Evolutionary conservation across 2,113 vertebrate genomes (phyloP), one percentile per base, ranked within the genome.

Genomic region (Dinomys branickii): DNA sequence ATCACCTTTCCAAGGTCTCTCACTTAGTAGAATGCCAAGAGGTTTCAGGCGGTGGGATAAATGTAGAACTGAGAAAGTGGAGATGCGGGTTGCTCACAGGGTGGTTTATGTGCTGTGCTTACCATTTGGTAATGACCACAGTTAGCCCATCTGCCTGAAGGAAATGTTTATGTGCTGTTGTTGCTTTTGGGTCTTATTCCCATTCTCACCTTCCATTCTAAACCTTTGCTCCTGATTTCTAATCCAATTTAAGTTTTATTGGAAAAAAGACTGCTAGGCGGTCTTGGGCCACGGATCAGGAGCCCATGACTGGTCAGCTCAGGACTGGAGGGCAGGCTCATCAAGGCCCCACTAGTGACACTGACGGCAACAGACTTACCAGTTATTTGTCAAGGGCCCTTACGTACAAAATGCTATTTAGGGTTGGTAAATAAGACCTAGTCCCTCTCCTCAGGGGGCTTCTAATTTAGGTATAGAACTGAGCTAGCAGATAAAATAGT

Each of bases 401-500:
- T 69, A 7, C 56, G 82, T 85, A n/a, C 63, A 82, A 88, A 89
- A 85, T 35, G 7, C 85, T 85, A 16, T 56, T 63, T 41, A 89
- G 58, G 44, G 16, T 22, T 63, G 56, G 44, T 86, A 78, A 93
- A 61, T 63, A 90, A 59, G 59, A 84, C 44, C 28, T 26, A 1
- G n/a, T 91, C 3, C 33, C 47, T 20, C 59, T 52, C 0, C 16
- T 54, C 50, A 47, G 38, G 10, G 50, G 44, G 59, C 50, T 94
- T 95, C 58, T 81, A 73, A 50, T 84, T 91, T 96, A 69, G 35
- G 26, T 35, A 56, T 30, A 96, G 13, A 69, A 12, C 63, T 77
- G 30, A 88, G 69, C 59, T 77, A 87, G 56, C 35, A 86, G 93
- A 20, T 75, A 83, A 95, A 71, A 84, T 11, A 95, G 92, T 58